Conservation (phyloP, 1,140 invertebrate genomes). For the Drosophila paulistorum region DNA sequence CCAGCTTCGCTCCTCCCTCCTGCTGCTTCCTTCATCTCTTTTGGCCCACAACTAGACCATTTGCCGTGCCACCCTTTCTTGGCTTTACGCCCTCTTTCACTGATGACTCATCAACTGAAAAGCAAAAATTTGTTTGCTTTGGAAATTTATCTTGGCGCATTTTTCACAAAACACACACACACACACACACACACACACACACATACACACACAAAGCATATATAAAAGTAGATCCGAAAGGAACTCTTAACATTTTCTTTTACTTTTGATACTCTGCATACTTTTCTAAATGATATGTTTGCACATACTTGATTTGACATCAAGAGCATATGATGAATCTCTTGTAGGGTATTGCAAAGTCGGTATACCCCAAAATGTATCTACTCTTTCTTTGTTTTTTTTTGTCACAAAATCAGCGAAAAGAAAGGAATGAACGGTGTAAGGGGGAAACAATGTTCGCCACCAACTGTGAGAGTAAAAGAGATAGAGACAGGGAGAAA, state of each 20-base stretch:
- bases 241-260: constrained; percentile 26
- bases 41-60: background rate
- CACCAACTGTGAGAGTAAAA: background rate
- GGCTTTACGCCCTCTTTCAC: constrained; percentile 1
- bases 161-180: constrained; percentile 28
- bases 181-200: background rate
- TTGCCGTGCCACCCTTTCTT: background rate
- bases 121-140: constrained; percentile 49
- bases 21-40: background rate
- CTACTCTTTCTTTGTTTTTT: background rate
- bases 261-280: background rate
- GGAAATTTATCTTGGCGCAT: constrained; percentile 60
- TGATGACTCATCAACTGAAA: constrained; percentile 40
- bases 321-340: too few relatives aligned
- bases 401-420: constrained; percentile 33
- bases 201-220: background rate
- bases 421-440: background rate
- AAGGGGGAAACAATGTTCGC: background rate
- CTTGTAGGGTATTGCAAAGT: background rate
- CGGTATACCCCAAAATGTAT: background rate
- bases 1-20: background rate
- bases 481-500: background rate
- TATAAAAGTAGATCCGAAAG: background rate
- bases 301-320: too few relatives aligned
- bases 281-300: too few relatives aligned